Conservation (phyloP, 2,797 vertebrate genomes). For the Muscicapa striata region DNA sequence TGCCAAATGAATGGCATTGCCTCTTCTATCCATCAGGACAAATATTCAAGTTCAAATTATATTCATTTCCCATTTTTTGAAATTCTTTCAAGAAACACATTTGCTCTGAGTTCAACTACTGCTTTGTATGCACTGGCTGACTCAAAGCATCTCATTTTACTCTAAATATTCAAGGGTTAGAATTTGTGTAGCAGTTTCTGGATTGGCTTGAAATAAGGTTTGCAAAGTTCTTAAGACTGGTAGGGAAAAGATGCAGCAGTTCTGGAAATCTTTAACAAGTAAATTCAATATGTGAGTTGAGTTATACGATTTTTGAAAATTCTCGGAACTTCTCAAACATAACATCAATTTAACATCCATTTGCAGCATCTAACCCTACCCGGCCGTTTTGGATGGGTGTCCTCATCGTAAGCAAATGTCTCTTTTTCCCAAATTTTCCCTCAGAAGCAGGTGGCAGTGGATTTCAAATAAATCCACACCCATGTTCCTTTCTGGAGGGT, state of each 20-base stretch:
- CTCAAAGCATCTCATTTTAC: neutral
- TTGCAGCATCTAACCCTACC: neutral
- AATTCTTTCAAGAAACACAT: neutral
- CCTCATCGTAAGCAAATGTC: neutral
- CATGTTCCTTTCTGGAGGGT: neutral
- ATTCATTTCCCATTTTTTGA: neutral
- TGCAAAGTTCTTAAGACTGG: neutral
- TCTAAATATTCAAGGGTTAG: neutral
- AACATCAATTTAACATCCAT: neutral
- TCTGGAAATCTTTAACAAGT: neutral
- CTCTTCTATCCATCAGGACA: neutral
- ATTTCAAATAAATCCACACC: constrained; percentile 9
- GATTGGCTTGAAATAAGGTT: neutral
- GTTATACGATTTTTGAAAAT: neutral
- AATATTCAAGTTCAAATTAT: neutral
- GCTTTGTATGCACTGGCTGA: neutral
- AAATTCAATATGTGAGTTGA: neutral
- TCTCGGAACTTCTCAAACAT: neutral
- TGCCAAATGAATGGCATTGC: neutral
- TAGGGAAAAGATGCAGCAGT: accelerated
- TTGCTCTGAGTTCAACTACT: neutral
- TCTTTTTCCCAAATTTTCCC: neutral
- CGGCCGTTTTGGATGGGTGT: neutral
- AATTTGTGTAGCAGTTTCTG: neutral
- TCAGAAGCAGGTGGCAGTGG: neutral